Evolutionary conservation across 2,797 vertebrate genomes (phyloP), one percentile per base, ranked within the genome.

Genomic region (Garrulus glandarius): DNA sequence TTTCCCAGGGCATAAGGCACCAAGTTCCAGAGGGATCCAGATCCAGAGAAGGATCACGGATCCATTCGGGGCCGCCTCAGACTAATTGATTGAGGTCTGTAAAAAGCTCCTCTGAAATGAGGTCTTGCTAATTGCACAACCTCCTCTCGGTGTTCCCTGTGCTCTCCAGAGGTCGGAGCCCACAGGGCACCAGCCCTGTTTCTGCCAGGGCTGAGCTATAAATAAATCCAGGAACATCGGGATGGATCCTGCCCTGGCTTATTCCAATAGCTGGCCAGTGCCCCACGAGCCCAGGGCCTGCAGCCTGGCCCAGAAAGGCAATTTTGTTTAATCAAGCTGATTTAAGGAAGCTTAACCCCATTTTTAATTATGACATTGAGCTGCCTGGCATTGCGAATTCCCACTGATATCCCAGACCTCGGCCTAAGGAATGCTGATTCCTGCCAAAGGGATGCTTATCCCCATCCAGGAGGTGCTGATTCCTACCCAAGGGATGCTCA

Each of bases 401-500:
- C 64, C 19, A 1, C 1, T 0, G 60, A 5, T 0, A 0, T 14
- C 30, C 47, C 19, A 22, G 43, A 23, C 4, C 15, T 32, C 15
- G 0, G 2, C 4, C 21, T 4, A 21, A 23, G 36, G 20, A 20
- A 49, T 21, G 30, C 41, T 39, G 39, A 39, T 39, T 41, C 43
- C 43, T 43, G 8, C 43, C 43, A 18, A 43, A 43, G 3, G n/a
- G 47, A 14, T 11, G 11, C 56, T 0, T 1, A 27, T 53, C 7
- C 49, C 3, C 1, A 0, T 1, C 19, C 53, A 5, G 0, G 1
- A 30, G 32, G 19, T 50, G 36, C 30, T 1, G 0, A 8, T 55
- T 13, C 32, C 12, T 9, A 0, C 11, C 7, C 41, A 30, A 11
- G 5, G 50, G 34, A 47, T 56, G 22, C 23, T 34, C 30, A 15